Percentiles rank a stretch among this genome's conserved stretches.
Conservation (phyloP, 2,888 invertebrate species). For the Hypena proboscidalis region DNA sequence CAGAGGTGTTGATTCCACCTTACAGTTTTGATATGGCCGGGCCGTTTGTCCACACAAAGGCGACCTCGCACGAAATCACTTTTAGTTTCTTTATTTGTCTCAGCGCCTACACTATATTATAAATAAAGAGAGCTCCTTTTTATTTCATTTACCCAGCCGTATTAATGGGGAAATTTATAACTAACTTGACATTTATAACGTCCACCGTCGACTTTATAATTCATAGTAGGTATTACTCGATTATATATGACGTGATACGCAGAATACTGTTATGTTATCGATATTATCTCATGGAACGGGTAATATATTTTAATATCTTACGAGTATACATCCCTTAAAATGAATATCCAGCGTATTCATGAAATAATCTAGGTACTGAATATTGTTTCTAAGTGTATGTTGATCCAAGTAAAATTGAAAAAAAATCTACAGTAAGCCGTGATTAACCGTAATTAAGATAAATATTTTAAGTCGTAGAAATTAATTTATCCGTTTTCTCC, state of each 20-base stretch:
- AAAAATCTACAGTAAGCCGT: too few species aligned
- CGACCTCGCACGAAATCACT: conserved; percentile 61
- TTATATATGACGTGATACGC: conserved; percentile 17
- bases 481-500: too few species aligned
- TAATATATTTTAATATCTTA: conserved; percentile 3
- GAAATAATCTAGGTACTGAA: too few species aligned
- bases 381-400: too few species aligned
- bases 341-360: background rate
- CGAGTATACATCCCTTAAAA: background rate
- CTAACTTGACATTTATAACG: conserved; percentile 29
- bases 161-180: conserved; percentile 29
- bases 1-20: conserved; percentile 37
- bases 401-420: too few species aligned
- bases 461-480: too few species aligned
- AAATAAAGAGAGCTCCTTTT: conserved; percentile 49
- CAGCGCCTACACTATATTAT: conserved; percentile 57
- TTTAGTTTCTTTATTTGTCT: conserved; percentile 62
- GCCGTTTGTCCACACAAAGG: conserved; percentile 55
- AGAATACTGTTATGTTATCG: conserved; percentile 16
- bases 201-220: conserved; percentile 19
- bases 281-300: conserved; percentile 5
- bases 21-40: conserved; percentile 32
- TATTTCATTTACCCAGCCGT: conserved; percentile 29
- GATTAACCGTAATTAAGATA: too few species aligned
- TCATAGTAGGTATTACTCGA: conserved; percentile 13